Evolutionary conservation across 37 sponge, comb jelly and placozoan species (phyloP).

Genomic region (Beroe ovata): DNA sequence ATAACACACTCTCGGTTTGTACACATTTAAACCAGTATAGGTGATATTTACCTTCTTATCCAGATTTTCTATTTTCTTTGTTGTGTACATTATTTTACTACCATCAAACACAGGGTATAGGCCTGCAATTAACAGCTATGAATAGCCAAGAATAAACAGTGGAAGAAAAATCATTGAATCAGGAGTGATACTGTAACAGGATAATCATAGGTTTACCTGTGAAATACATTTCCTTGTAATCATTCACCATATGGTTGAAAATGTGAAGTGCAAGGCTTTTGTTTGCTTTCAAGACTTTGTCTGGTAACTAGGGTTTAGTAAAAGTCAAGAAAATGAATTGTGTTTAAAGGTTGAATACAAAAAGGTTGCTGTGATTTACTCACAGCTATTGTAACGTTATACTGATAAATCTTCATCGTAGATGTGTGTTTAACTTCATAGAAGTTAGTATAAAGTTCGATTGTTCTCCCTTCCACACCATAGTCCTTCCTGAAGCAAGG

Average conservation of each 20-base stretch:
- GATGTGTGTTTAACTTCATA: conserved; percentile 26
- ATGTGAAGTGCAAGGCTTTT: conserved; percentile 10
- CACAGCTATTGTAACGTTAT: background rate
- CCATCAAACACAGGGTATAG: conserved; percentile 45
- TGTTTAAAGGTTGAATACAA: background rate
- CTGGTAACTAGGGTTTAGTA: background rate
- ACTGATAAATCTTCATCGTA: conserved; percentile 43
- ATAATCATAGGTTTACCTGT: too few species aligned
- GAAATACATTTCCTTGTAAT: conserved; percentile 15
- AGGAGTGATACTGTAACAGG: too few species aligned
- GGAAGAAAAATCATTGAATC: too few species aligned
- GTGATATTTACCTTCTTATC: conserved; percentile 27
- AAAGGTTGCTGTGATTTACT: background rate
- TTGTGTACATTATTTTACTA: conserved; percentile 37
- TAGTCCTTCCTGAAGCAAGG: conserved; percentile 23
- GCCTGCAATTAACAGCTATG: too few species aligned
- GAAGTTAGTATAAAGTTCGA: conserved; percentile 38
- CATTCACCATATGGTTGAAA: conserved; percentile 9
- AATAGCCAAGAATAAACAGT: too few species aligned
- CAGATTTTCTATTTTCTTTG: background rate
- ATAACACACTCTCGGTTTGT: too few species aligned
- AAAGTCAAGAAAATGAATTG: background rate
- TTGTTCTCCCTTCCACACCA: background rate
- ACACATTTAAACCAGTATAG: too few species aligned
- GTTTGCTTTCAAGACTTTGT: conserved; percentile 6